Evolutionary conservation across 2,113 vertebrate genomes (phyloP).

Genomic region (Myiopsitta monachus): DNA sequence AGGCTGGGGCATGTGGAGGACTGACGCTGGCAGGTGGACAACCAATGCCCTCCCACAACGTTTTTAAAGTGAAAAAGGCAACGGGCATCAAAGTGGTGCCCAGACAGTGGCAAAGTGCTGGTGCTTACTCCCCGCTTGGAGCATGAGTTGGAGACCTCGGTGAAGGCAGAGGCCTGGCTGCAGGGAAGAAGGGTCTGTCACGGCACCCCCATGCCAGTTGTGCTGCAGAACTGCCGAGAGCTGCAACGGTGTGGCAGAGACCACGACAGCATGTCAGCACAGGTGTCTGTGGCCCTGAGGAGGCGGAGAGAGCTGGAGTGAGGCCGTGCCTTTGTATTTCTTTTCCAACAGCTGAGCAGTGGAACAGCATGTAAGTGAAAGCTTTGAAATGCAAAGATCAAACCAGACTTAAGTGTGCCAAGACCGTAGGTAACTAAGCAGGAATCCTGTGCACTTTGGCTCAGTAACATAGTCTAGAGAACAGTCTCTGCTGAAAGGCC

Average conservation of each 20-base stretch:
- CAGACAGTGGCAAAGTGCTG: fast-evolving
- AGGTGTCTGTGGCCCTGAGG: not conserved
- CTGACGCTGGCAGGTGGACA: not conserved
- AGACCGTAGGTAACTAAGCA: not conserved
- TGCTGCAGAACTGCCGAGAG: not conserved
- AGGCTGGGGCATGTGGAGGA: not conserved
- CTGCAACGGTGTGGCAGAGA: not conserved
- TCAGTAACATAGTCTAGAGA: not conserved
- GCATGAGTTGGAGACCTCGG: fast-evolving
- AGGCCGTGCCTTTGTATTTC: not conserved
- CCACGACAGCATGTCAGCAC: not conserved
- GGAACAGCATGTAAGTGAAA: not conserved
- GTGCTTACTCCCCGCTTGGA: not conserved
- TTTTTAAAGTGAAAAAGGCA: not conserved
- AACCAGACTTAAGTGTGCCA: not conserved
- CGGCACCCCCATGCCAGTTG: not conserved
- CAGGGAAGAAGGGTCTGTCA: not conserved
- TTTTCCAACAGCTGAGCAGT: not conserved
- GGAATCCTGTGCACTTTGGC: not conserved
- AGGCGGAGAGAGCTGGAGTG: not conserved
- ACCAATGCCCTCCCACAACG: fast-evolving
- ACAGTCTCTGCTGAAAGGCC: not conserved
- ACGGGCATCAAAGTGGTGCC: not conserved
- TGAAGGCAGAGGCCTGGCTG: not conserved
- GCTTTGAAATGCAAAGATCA: not conserved